phyloP scores from a whole-genome alignment of 2,797 vertebrate species.

The Lagocephalus sceleratus region DNA sequence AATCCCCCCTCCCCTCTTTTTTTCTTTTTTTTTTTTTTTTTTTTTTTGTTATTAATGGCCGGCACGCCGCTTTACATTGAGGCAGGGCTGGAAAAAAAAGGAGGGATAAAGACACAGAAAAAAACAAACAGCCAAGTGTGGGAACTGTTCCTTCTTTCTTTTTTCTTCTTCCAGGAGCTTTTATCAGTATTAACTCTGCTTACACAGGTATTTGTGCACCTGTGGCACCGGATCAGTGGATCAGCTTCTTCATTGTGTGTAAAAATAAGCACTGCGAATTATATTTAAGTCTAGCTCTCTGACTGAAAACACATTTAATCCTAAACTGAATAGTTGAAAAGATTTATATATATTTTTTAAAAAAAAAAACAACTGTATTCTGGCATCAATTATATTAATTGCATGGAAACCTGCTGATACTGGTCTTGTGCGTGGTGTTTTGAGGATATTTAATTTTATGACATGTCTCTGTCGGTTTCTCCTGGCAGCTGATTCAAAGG shows the following conservation, averaged over 20 bases:
- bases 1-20: constrained; percentile 41
- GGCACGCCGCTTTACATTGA: constrained; percentile 73
- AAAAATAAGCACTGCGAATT: constrained; percentile 51
- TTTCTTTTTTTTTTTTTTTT: too few relatives aligned
- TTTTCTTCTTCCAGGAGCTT: constrained; percentile 72
- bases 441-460: not conserved
- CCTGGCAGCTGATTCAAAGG: constrained; percentile 20
- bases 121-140: constrained; percentile 79
- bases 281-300: constrained; percentile 43
- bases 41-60: constrained; percentile 64
- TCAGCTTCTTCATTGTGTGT: constrained; percentile 56
- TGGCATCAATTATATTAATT: constrained; percentile 27
- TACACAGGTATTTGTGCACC: constrained; percentile 76
- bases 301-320: constrained; percentile 51
- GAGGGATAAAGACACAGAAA: constrained; percentile 51
- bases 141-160: constrained; percentile 73
- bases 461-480: not conserved
- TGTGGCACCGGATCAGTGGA: constrained; percentile 70
- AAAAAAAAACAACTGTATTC: constrained; percentile 19
- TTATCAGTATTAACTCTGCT: constrained; percentile 76
- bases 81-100: constrained; percentile 61
- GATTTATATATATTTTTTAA: constrained; percentile 2
- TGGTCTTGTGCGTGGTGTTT: constrained; percentile 2
- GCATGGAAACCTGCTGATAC: constrained; percentile 10
- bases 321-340: constrained; percentile 36